Evolutionary conservation across 2,888 invertebrate genomes (phyloP).

Genomic region (Mesoligia furuncula): DNA sequence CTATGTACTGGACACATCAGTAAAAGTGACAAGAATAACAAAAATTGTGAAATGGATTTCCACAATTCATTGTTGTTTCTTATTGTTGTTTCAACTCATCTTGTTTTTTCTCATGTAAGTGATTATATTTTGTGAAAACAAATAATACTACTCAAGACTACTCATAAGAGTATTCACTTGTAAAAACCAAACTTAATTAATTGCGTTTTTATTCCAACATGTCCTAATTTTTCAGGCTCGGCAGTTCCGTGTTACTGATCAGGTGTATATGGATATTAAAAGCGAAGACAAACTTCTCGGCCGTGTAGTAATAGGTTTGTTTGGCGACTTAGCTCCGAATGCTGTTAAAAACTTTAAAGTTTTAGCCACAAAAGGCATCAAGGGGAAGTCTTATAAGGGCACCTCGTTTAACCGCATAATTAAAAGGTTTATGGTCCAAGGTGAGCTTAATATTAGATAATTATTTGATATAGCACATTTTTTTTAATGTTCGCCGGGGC

Average conservation of each 20-base stretch:
- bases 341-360: constrained; percentile 96
- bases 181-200: background rate
- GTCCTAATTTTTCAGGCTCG: constrained; percentile 85
- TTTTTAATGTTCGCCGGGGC: background rate
- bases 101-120: constrained; percentile 68
- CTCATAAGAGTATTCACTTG: background rate
- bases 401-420: constrained; percentile 96
- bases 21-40: constrained; percentile 17
- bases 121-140: constrained; percentile 7
- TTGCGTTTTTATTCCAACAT: background rate
- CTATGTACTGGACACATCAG: constrained; percentile 43
- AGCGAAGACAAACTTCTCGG: constrained; percentile 94
- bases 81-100: constrained; percentile 58
- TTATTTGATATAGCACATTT: background rate
- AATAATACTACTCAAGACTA: background rate
- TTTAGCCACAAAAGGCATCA: constrained; percentile 94
- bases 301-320: constrained; percentile 96
- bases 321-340: constrained; percentile 96
- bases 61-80: constrained; percentile 59
- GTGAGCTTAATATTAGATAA: constrained; percentile 80
- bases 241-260: constrained; percentile 93
- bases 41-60: constrained; percentile 63
- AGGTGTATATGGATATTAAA: constrained; percentile 95
- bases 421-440: constrained; percentile 97
- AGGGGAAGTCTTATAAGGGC: constrained; percentile 94